phyloP scores from a whole-genome alignment of 2,797 vertebrate species.

The Acanthurus tractus region DNA sequence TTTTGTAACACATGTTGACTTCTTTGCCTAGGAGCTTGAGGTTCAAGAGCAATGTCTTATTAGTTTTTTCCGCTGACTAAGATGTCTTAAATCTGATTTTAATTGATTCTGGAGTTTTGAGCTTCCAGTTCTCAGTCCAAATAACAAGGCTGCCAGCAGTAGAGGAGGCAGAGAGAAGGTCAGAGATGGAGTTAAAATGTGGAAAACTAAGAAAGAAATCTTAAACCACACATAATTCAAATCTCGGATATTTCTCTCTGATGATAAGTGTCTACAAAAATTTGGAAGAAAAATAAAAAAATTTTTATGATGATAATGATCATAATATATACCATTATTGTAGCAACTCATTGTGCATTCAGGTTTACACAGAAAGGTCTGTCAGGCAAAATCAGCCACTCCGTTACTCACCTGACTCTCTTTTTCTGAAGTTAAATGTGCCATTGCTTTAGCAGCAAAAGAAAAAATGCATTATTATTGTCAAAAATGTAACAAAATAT shows the following conservation, averaged over 20 bases:
- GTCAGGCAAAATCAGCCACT: neutral
- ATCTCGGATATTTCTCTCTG: neutral
- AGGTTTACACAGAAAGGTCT: neutral
- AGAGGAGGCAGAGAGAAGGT: slow-evolving; percentile 32
- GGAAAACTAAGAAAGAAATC: neutral
- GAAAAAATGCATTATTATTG: neutral
- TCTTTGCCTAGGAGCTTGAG: slow-evolving; percentile 20
- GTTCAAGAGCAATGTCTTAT: slow-evolving; percentile 22
- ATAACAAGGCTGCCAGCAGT: slow-evolving; percentile 26
- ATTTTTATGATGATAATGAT: neutral
- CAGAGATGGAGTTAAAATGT: slow-evolving; percentile 25
- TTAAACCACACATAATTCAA: neutral
- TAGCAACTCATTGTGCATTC: neutral
- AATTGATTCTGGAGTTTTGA: slow-evolving; percentile 61
- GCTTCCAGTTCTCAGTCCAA: slow-evolving; percentile 18
- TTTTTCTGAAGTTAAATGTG: neutral
- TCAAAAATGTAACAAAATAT: neutral
- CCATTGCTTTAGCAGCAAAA: neutral
- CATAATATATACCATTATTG: neutral
- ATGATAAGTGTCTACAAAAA: neutral
- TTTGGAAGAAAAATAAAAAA: neutral
- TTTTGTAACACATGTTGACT: slow-evolving; percentile 24
- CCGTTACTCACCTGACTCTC: slow-evolving; percentile 1
- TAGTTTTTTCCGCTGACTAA: slow-evolving; percentile 57
- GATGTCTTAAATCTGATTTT: slow-evolving; percentile 65